phyloP scores from a whole-genome alignment of 2,113 vertebrate genomes.

The Eptesicus fuscus region DNA sequence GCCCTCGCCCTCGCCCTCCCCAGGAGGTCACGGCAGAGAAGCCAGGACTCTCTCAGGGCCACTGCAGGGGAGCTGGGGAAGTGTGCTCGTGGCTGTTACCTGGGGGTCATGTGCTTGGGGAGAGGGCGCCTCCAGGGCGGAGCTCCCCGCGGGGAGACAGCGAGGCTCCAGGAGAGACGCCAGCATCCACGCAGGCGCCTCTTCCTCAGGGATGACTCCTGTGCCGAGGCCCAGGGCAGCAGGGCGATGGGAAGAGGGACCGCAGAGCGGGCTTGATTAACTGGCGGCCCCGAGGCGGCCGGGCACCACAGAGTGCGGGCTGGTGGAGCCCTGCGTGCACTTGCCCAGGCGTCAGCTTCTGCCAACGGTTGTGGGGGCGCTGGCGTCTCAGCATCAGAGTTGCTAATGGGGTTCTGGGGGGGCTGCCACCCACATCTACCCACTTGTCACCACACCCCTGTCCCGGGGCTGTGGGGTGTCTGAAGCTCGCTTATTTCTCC shows the following conservation, averaged over 20 bases:
- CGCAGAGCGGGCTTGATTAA: conserved; percentile 69
- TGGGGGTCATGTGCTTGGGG: background rate
- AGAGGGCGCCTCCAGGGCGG: background rate
- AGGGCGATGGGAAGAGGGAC: conserved; percentile 69
- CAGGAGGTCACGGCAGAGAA: background rate
- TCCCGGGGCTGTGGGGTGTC: background rate
- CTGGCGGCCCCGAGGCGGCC: conserved; percentile 45
- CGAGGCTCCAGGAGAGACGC: background rate
- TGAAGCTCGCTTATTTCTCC: background rate
- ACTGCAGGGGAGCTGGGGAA: too few relatives aligned
- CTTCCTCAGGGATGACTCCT: conserved; percentile 59
- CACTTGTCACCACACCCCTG: background rate
- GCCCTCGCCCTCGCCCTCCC: background rate
- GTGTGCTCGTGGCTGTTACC: background rate
- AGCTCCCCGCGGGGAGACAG: background rate
- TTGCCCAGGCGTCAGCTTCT: background rate
- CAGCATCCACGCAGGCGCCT: conserved; percentile 46
- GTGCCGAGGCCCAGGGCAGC: conserved; percentile 32
- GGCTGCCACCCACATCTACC: background rate
- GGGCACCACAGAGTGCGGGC: conserved; percentile 48
- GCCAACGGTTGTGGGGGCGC: background rate
- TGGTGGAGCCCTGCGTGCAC: conserved; percentile 46
- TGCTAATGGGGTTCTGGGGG: conserved; percentile 24
- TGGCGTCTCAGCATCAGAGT: background rate
- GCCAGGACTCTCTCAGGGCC: background rate